A percentile compares a stretch with the other conserved stretches of the same genome.
Conservation (phyloP, 2,113 vertebrate genomes). For the Corapipo altera region DNA sequence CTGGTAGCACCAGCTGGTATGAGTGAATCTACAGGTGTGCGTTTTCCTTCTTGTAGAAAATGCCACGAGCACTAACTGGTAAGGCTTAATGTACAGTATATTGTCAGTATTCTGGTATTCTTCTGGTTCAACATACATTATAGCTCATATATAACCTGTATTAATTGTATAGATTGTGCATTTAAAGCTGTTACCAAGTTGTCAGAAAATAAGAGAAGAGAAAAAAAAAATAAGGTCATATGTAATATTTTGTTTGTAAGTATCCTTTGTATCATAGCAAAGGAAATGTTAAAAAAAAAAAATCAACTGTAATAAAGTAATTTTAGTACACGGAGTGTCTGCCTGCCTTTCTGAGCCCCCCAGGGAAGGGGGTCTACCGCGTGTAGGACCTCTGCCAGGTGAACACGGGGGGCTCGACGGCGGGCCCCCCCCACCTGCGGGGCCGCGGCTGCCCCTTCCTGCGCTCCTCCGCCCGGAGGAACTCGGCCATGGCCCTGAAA, state of each 20-base stretch:
- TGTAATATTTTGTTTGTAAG: slow-evolving; percentile 99
- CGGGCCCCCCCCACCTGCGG: not conserved
- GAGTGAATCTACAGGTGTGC: slow-evolving; percentile 78
- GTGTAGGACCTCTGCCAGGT: slow-evolving; percentile 81
- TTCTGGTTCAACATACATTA: slow-evolving; percentile 94
- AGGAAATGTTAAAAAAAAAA: slow-evolving; percentile 90
- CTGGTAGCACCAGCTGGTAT: slow-evolving; percentile 73
- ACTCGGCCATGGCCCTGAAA: slow-evolving; percentile 80
- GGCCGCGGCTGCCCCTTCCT: slow-evolving; percentile 52
- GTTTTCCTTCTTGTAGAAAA: slow-evolving; percentile 75
- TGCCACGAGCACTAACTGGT: slow-evolving; percentile 77
- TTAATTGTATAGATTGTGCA: slow-evolving; percentile 99
- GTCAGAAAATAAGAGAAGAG: slow-evolving; percentile 86
- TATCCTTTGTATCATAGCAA: slow-evolving; percentile 95
- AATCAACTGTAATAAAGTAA: slow-evolving; percentile 99
- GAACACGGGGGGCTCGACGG: not conserved
- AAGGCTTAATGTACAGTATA: slow-evolving; percentile 91
- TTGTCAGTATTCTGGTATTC: slow-evolving; percentile 94
- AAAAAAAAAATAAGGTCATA: slow-evolving; percentile 89
- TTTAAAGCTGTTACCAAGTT: slow-evolving; percentile 93
- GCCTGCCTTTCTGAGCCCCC: slow-evolving; percentile 20
- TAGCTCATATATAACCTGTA: slow-evolving; percentile 97
- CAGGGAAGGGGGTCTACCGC: not conserved
- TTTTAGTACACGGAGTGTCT: slow-evolving; percentile 90
- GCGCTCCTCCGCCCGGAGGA: slow-evolving; percentile 78